phyloP scores from a whole-genome alignment of 2,888 invertebrate genomes.

The Yponomeuta cagnagella region DNA sequence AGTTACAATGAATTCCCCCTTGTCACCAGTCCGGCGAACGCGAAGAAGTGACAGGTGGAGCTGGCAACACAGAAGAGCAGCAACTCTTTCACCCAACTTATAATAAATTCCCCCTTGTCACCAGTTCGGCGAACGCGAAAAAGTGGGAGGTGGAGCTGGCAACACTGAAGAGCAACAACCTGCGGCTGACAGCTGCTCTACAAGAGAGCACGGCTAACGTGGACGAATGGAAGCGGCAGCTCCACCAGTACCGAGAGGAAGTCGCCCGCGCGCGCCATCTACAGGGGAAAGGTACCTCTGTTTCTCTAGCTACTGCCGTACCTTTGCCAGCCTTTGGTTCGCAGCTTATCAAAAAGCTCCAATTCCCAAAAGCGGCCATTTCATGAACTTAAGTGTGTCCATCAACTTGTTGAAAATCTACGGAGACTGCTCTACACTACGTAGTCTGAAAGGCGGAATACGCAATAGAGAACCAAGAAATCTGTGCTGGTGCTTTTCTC shows the following conservation, averaged over 20 bases:
- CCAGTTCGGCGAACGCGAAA: slow-evolving; percentile 97
- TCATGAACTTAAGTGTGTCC: too few relatives aligned
- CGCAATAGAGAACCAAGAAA: too few relatives aligned
- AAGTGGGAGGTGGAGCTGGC: slow-evolving; percentile 99
- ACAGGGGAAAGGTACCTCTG: slow-evolving; percentile 55
- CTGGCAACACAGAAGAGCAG: too few relatives aligned
- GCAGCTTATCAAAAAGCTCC: too few relatives aligned
- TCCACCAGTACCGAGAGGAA: slow-evolving; percentile 94
- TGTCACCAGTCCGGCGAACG: slow-evolving; percentile 28
- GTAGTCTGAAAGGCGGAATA: too few relatives aligned
- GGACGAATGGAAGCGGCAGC: slow-evolving; percentile 98
- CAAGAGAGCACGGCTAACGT: slow-evolving; percentile 97
- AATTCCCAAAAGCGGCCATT: too few relatives aligned
- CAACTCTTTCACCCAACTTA: too few relatives aligned
- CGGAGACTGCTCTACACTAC: too few relatives aligned
- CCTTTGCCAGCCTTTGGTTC: too few relatives aligned
- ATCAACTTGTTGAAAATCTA: too few relatives aligned
- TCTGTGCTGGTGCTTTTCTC: too few relatives aligned
- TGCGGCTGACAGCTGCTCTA: slow-evolving; percentile 94
- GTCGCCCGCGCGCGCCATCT: slow-evolving; percentile 84
- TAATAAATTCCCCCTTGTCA: slow-evolving; percentile 24
- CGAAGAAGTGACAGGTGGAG: slow-evolving; percentile 90
- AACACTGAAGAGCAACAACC: slow-evolving; percentile 96
- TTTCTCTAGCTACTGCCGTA: background rate
- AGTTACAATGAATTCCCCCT: too few relatives aligned